A percentile compares a stretch with the other conserved stretches of the same genome.
phyloP scores from a whole-genome alignment of 2,888 invertebrate species.

The Pemphredon lugubris region DNA sequence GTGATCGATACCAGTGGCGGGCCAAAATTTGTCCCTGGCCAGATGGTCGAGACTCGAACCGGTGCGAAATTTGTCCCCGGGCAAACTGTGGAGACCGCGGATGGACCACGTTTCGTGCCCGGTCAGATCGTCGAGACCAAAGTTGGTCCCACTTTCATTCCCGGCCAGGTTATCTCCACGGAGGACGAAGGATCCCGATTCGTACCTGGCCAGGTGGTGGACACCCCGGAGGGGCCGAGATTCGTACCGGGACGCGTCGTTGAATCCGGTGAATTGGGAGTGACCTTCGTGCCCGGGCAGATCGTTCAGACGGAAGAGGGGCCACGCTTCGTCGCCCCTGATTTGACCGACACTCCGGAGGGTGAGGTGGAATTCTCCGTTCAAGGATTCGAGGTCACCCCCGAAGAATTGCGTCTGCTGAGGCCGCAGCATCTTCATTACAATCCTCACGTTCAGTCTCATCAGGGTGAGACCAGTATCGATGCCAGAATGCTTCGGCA shows the following conservation, averaged over 20 bases:
- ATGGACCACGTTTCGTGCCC: constrained; percentile 89
- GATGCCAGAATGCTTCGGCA: constrained; percentile 86
- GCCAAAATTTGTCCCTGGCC: constrained; percentile 89
- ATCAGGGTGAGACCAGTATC: constrained; percentile 84
- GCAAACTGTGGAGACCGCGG: constrained; percentile 87
- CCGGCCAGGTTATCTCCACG: constrained; percentile 88
- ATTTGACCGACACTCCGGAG: constrained; percentile 86
- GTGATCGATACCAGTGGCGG: constrained; percentile 87
- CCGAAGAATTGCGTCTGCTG: constrained; percentile 81
- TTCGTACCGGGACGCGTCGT: constrained; percentile 83
- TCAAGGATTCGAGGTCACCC: constrained; percentile 85
- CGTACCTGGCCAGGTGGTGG: constrained; percentile 87
- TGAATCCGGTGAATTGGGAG: constrained; percentile 80
- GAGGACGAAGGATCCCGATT: constrained; percentile 83
- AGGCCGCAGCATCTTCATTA: constrained; percentile 78
- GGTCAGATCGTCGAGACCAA: constrained; percentile 90
- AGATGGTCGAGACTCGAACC: constrained; percentile 87
- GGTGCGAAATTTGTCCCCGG: constrained; percentile 87
- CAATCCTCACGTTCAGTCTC: constrained; percentile 67
- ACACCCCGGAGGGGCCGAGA: constrained; percentile 86
- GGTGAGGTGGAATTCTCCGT: constrained; percentile 87
- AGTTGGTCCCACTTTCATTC: constrained; percentile 89
- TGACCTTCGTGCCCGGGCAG: constrained; percentile 82
- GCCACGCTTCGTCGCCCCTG: constrained; percentile 86
- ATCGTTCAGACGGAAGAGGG: constrained; percentile 82